Evolutionary conservation across 2,797 vertebrate genomes (phyloP).

Genomic region (Sphenodon punctatus): DNA sequence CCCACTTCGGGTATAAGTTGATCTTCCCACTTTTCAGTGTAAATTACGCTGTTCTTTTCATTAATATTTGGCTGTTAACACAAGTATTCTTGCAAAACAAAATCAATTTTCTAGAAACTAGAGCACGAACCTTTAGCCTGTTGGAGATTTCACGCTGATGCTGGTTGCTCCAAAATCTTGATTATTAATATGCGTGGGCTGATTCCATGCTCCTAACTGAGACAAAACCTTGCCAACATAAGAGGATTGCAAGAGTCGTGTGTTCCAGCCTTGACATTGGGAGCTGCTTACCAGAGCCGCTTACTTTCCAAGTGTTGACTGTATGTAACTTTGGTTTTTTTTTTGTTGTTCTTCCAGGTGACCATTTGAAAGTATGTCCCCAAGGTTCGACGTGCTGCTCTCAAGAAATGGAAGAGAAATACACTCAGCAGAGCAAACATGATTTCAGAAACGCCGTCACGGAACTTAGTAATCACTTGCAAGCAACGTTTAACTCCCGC

Average conservation of each 20-base stretch:
- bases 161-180: background rate
- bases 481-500: constrained; percentile 87
- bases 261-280: background rate
- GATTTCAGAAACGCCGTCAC: constrained; percentile 89
- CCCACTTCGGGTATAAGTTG: no score
- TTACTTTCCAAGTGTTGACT: no score
- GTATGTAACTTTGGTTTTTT: background rate
- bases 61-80: background rate
- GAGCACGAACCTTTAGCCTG: background rate
- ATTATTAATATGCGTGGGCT: background rate
- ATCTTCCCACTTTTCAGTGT: background rate
- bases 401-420: constrained; percentile 95
- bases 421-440: constrained; percentile 89
- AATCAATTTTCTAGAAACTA: no score
- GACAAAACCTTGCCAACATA: rapidly evolving
- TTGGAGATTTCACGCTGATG: rapidly evolving
- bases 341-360: constrained; percentile 79
- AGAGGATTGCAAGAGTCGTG: background rate
- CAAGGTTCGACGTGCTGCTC: constrained; percentile 96
- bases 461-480: constrained; percentile 87
- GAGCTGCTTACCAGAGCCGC: no score
- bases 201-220: rapidly evolving
- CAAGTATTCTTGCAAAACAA: background rate
- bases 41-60: background rate
- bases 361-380: constrained; percentile 92